Evolutionary conservation across 2,797 vertebrate genomes (phyloP).

Genomic region (Cephalopachus bancanus): DNA sequence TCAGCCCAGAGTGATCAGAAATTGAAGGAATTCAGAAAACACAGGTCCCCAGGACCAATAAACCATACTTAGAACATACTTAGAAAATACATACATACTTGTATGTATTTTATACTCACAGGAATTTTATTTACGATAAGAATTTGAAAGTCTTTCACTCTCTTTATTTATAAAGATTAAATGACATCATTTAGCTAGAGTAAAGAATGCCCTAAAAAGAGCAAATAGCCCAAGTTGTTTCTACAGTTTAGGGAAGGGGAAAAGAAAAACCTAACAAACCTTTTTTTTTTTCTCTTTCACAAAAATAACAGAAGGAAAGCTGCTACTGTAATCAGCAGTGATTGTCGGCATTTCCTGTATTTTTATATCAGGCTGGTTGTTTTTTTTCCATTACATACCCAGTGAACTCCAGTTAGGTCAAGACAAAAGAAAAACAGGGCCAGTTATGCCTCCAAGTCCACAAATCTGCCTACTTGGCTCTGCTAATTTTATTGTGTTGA

Average conservation of each 20-base stretch:
- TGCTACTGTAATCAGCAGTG: conserved; percentile 91
- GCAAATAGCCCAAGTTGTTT: conserved; percentile 81
- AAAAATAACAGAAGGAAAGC: conserved; percentile 88
- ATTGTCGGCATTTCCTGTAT: conserved; percentile 96
- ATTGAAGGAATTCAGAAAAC: conserved; percentile 43
- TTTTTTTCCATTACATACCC: conserved; percentile 95
- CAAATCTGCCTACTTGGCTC: conserved; percentile 83
- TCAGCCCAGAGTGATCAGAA: neutral
- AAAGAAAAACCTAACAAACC: conserved; percentile 18
- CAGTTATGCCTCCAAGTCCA: conserved; percentile 86
- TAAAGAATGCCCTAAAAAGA: conserved; percentile 73
- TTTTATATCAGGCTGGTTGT: conserved; percentile 92
- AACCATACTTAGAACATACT: conserved; percentile 49
- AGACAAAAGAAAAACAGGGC: conserved; percentile 88
- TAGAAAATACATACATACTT: too few species aligned
- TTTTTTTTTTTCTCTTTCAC: conserved; percentile 62
- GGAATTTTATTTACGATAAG: conserved; percentile 63
- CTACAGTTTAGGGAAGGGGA: conserved; percentile 75
- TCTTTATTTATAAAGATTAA: conserved; percentile 71
- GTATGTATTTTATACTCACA: conserved; percentile 25
- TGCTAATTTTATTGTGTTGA: conserved; percentile 79
- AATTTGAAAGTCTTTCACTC: conserved; percentile 26
- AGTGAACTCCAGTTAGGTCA: conserved; percentile 90
- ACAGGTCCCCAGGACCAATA: neutral
- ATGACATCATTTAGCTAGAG: conserved; percentile 76